These are phyloP conservation scores for Hippocampus abdominalis DNA, from an alignment of 2,113 vertebrate species.

Conservation along the genomic window DNA sequence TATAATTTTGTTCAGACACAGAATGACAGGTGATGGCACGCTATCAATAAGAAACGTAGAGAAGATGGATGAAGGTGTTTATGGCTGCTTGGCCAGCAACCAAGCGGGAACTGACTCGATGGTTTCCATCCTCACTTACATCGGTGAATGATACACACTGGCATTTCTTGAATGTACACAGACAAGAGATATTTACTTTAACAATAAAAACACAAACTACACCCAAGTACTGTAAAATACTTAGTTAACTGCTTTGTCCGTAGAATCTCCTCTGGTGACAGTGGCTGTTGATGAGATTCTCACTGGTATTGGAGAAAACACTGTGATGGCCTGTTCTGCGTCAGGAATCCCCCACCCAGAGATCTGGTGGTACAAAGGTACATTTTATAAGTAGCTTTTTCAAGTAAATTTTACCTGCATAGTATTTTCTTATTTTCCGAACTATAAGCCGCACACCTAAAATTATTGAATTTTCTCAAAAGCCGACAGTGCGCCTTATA, in stretches of 20 bases:
- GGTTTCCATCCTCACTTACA: conserved; percentile 79
- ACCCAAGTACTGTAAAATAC: neutral
- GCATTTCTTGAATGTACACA: neutral
- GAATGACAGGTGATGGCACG: conserved; percentile 81
- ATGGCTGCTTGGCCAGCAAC: conserved; percentile 90
- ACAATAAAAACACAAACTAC: too few species aligned
- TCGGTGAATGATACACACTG: conserved; percentile 69
- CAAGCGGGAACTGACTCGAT: conserved; percentile 82
- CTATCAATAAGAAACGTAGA: conserved; percentile 79
- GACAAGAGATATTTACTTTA: neutral
- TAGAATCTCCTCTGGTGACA: conserved; percentile 83
- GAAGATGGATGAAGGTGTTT: conserved; percentile 82
- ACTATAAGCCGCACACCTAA: too few species aligned
- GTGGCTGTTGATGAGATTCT: conserved; percentile 81
- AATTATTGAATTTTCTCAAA: too few species aligned
- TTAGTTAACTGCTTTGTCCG: neutral
- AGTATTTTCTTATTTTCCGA: too few species aligned
- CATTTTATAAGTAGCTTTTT: too few species aligned
- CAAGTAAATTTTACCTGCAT: too few species aligned
- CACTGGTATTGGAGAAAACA: conserved; percentile 82
- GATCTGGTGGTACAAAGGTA: conserved; percentile 95
- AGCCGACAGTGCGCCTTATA: too few species aligned
- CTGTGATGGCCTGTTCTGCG: conserved; percentile 83
- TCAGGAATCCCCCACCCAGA: conserved; percentile 85
- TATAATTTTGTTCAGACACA: conserved; percentile 70